These are phyloP conservation scores for Saccopteryx bilineata DNA, from an alignment of 2,113 vertebrate species.

Conservation along the genomic window DNA sequence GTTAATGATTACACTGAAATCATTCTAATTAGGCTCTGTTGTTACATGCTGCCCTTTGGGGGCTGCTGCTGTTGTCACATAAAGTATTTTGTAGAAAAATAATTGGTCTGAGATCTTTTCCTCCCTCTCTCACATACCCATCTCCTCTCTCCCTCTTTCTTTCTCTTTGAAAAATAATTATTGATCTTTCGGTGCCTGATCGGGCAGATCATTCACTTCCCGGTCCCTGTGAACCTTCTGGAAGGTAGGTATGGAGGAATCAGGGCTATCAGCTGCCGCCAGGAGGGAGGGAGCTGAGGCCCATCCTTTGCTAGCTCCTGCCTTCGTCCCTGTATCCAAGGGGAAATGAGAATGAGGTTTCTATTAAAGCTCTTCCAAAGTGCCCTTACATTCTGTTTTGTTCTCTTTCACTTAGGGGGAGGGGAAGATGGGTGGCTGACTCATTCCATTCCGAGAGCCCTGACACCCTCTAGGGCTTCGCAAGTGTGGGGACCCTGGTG, in stretches of 20 bases:
- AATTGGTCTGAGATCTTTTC: conserved; percentile 89
- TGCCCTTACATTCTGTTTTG: neutral
- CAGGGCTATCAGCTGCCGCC: neutral
- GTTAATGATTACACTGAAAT: conserved; percentile 93
- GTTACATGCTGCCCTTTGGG: conserved; percentile 90
- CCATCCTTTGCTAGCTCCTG: neutral
- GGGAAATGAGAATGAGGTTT: neutral
- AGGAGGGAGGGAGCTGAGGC: neutral
- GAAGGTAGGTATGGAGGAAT: neutral
- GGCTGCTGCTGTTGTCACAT: conserved; percentile 89
- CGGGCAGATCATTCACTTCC: conserved; percentile 63
- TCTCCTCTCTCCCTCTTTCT: conserved; percentile 24
- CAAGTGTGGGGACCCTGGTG: neutral
- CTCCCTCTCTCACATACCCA: conserved; percentile 26
- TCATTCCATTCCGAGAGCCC: neutral
- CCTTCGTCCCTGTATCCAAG: neutral
- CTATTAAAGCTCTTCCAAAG: neutral
- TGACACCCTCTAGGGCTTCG: neutral
- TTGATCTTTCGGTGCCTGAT: conserved; percentile 85
- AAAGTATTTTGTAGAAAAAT: conserved; percentile 91
- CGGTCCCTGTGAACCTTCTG: neutral
- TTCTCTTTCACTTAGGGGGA: neutral
- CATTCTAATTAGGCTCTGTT: conserved; percentile 92
- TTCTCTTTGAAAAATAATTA: conserved; percentile 61
- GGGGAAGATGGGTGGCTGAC: neutral